Evolutionary conservation across 2,888 invertebrate species (phyloP), one percentile per base, ranked within the genome.

Genomic region (Mythimna pallens): DNA sequence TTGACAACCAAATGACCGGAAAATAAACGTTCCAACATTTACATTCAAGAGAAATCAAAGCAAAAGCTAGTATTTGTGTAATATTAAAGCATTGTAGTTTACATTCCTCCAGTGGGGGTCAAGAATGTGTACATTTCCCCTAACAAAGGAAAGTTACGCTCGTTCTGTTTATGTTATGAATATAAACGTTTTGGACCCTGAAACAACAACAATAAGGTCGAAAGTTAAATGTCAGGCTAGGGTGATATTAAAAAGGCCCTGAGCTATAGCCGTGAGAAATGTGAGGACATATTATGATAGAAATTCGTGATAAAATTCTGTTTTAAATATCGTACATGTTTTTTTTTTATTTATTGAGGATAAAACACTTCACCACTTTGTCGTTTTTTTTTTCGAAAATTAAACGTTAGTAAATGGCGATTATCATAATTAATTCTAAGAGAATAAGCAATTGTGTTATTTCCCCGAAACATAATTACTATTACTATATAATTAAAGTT

Each of bases 101-200:
- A 80, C 81, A 81, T 81, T 80, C 76, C 70, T 50, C 59, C 30
- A 81, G 59, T 58, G 58, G 81, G 83, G 81, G 81, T 81, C 81
- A 81, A 81, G 84, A 83, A 81, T 81, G 84, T 81, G 81, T 83
- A 81, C 77, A 76, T 81, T 83, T 81, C 81, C 70, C 65, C 63
- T 81, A 81, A 81, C 81, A 81, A 81, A 83, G 81, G 84, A 83
- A 83, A 83, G 84, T 68, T 75, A 70, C 62, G 67, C 34, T 74
- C 57, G 43, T 68, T 70, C 80, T 65, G 65, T 83, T 80, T 67
- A 47, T 67, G 76, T 80, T 81, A 50, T 58, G 20, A 65, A 67
- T 75, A 55, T 9, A 65, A 82, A 70, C 55, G 65, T 55, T 80
- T 70, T 65, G 34, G 43, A 63, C 67, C 30, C 22, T 79, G 43